A percentile compares a stretch with the other conserved stretches of the same genome.
Evolutionary conservation across 2,797 vertebrate species (phyloP).

Genomic region (Eospalax fontanierii): DNA sequence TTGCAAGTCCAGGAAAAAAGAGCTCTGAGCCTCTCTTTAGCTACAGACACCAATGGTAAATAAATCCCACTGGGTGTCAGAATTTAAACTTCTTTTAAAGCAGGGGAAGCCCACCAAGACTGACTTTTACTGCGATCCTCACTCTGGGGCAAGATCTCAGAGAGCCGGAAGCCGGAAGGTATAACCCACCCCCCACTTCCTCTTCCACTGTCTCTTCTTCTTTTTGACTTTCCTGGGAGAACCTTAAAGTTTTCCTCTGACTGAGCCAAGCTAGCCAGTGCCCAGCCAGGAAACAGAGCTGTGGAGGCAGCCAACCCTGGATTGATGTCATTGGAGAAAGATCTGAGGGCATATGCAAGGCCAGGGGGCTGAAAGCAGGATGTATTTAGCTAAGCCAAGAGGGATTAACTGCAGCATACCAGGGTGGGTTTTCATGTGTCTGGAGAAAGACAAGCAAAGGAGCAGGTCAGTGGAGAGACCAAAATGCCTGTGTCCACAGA

Average conservation of each 20-base stretch:
- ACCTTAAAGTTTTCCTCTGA: background rate
- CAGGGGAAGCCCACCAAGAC: background rate
- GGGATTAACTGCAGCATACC: background rate
- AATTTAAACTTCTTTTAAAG: background rate
- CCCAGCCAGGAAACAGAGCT: background rate
- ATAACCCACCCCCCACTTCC: background rate
- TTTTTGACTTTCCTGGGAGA: constrained; percentile 4
- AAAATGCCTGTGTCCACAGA: constrained; percentile 25
- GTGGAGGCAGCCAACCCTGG: background rate
- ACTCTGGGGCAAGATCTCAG: background rate
- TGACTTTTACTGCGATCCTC: background rate
- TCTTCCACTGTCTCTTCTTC: background rate
- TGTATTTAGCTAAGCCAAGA: background rate
- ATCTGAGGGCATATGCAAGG: background rate
- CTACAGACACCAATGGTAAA: background rate
- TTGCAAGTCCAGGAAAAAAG: background rate
- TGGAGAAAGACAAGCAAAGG: constrained; percentile 77
- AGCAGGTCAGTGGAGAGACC: constrained; percentile 76
- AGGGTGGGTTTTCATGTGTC: constrained; percentile 55
- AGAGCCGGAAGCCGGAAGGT: background rate
- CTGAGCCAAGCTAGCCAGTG: background rate
- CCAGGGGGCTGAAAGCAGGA: background rate
- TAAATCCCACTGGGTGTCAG: background rate
- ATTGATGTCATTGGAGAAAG: constrained; percentile 31
- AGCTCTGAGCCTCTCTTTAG: background rate